Base-by-base conservation (phyloP, 2,113 vertebrate genomes). In the Sinocyclocheilus rhinocerous region DNA sequence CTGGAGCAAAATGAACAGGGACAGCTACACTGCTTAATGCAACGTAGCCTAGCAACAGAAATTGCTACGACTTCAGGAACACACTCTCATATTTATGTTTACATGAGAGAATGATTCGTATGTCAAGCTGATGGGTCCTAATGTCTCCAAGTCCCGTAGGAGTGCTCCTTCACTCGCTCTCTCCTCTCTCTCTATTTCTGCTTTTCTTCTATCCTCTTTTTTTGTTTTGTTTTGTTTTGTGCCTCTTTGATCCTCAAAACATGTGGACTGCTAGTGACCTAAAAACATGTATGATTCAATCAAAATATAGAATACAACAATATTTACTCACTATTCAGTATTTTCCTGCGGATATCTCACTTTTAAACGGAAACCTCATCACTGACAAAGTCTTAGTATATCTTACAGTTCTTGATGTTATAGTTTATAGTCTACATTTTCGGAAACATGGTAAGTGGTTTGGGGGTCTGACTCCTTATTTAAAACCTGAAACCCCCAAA, bases 1-100 rank as follows among this genome's bases (percentile, higher is more conserved):
- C 94, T 92, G 92, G 94, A 94, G 94, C 92, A 91, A 94, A 94
- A 95, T 95, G 93, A 95, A 93, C 93, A 94, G 93, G 93, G 93
- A 94, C 93, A 94, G 92, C 92, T 91, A 94, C 93, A 94, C 93
- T 92, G 92, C 93, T 92, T 94, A 94, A 95, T 94, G 93, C 94
- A 94, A 94, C 93, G 94, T 95, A 95, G 93, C 94, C 94, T 95
- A 95, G 94, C 94, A 95, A 95, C 94, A 94, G 93, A 94, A 94
- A 95, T 92, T 91, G 87, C 92, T 92, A 93, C 91, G 92, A 92
- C 87, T 89, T 91, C 93, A 92, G 92, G 93, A 94, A 95, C 93
- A 94, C 94, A 94, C 93, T 93, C 93, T 94, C 93, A 94, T 94
- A 95, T 95, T 95, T 95, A 95, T 95, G 94, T 95, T 95, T 95